Base-by-base conservation (phyloP, 2,888 invertebrate genomes). In the Malthinus flaveolus region DNA sequence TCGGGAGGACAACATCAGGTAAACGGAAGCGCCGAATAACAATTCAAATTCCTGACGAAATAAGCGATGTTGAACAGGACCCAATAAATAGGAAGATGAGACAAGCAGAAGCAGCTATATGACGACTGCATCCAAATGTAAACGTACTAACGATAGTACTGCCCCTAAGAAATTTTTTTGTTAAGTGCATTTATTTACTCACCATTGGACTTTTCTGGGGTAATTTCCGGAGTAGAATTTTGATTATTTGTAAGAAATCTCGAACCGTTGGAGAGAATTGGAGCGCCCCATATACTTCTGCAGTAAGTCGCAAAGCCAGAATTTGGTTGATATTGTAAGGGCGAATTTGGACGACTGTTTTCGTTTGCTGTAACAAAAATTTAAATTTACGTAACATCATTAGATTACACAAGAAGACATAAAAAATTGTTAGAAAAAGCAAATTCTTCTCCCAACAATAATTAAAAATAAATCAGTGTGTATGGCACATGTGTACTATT, bases 301-400 rank as follows among this genome's bases (percentile, higher is more conserved):
- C 78, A 78, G 63, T 78, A 79, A 10, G 73, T 74, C 32, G 76
- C 73, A 62, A 78, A 77, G 9, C 75, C 75, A 12, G 71, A 66
- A 9, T 71, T 68, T 31, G 78, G 66, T 12, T 75, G 69, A 51
- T 74, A 74, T 44, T 73, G 73, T 37, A 73, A 45, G 1, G 75
- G 73, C 6, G 76, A 74, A 3, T 63, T 58, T 4, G 66, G 50
- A 34, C 66, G 56, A 11, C 69, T 68, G 58, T 64, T 54, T 49
- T 65, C 66, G 7, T 56, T 46, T 55, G 54, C 69, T 69, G 59
- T 35, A 70, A 70, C 33, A 58, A 62, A 62, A 56, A 42, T 23
- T 6, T 6, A 36, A 7, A 11, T 36, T 10, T 36, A n/a, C 12
- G 3, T 10, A 36, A 9, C 6, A 36, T 36, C 6, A 36, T 36